Evolutionary conservation across 2,888 invertebrate species (phyloP), one percentile per base, ranked within the genome.

Genomic region (Cacoxenus indagator): DNA sequence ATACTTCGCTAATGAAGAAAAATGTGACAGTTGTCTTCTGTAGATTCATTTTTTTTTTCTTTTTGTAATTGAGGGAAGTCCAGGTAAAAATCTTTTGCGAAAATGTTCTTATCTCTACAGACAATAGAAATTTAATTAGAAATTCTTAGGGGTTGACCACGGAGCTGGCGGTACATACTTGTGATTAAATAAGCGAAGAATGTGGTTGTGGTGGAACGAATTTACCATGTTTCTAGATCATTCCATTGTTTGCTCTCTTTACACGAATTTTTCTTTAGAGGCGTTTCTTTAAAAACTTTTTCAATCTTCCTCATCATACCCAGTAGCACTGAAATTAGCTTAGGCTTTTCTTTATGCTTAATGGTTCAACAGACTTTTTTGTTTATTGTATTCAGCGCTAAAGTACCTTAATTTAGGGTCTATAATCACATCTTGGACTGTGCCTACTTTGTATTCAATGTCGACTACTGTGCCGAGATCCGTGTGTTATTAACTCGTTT

Each of bases 341-440:
- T 70, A 66, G 64, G 69, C 81, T 75, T 73, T 73, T 73, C 73
- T 73, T 61, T 54, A 74, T 78, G 73, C 72, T 73, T 69, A 75
- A 80, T 78, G 82, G 78, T 31, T 9, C 8, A 4, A 78, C 82
- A 81, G 81, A 82, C 70, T 82, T 82, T 75, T 69, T 69, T 70
- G 17, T 14, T 55, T 11, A 24, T 70, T n/a, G 17, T 14, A 66
- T 66, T n/a, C 31, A 65, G 29, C 17, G 48, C 37, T 71, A 62
- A 76, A 76, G 73, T 75, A 72, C 77, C 83, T 81, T 78, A 82
- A 80, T 80, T 82, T 82, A 82, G 76, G 79, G 75, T 81, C 77
- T 74, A 81, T 81, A 82, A 78, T 81, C 77, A 71, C 83, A 78
- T 83, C 81, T 81, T 77, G 79, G 83, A 77, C 73, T 81, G 78